phyloP scores from a whole-genome alignment of 2,113 vertebrate genomes.

The Menidia beryllina region DNA sequence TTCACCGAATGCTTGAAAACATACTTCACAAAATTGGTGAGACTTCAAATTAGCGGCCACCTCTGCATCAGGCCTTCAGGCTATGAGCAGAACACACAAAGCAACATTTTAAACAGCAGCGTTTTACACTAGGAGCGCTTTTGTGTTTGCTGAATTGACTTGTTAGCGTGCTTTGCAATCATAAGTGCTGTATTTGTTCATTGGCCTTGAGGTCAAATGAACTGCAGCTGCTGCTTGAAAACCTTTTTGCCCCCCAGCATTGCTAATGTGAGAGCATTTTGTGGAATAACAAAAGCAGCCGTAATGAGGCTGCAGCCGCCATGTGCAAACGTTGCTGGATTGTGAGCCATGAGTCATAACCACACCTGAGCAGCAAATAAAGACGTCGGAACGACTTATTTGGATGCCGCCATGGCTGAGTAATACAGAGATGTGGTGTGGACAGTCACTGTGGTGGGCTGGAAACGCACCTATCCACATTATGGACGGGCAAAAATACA shows the following conservation, averaged over 20 bases:
- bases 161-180: slow-evolving; percentile 20
- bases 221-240: slow-evolving; percentile 9
- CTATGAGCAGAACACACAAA: neutral
- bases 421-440: slow-evolving; percentile 1
- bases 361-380: slow-evolving; percentile 33
- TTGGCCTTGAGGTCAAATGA: slow-evolving; percentile 38
- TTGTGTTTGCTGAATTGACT: slow-evolving; percentile 2
- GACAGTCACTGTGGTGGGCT: neutral
- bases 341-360: slow-evolving; percentile 15
- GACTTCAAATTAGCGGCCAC: slow-evolving; percentile 31
- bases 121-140: neutral
- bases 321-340: slow-evolving; percentile 23
- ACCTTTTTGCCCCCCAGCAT: slow-evolving; percentile 2
- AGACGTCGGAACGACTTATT: slow-evolving; percentile 22
- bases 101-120: neutral
- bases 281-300: slow-evolving; percentile 19
- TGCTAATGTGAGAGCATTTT: slow-evolving; percentile 11
- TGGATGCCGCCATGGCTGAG: slow-evolving; percentile 43
- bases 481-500: neutral
- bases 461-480: slow-evolving; percentile 2
- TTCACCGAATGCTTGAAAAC: slow-evolving; percentile 33
- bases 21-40: slow-evolving; percentile 20
- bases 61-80: slow-evolving; percentile 28
- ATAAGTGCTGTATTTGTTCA: slow-evolving; percentile 47
- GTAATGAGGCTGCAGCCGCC: slow-evolving; percentile 8